Percentiles rank a stretch among this genome's conserved stretches.
Evolutionary conservation across 1,140 invertebrate genomes (phyloP).

Genomic region (Platyura marginata): DNA sequence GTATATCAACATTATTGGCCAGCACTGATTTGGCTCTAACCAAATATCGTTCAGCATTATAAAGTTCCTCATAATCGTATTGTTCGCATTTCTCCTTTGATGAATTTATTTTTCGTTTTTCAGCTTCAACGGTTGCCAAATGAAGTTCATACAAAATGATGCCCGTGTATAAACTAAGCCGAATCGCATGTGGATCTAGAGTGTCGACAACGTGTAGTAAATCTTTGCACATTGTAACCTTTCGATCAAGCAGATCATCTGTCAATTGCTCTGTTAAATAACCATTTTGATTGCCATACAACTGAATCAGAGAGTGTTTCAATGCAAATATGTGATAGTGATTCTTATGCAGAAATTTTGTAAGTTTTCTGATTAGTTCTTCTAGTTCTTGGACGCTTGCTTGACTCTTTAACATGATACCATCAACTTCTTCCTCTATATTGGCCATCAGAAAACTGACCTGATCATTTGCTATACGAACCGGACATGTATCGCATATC

Average conservation of each 20-base stretch:
- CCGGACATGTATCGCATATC: slow-evolving; percentile 48
- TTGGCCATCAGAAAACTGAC: slow-evolving; percentile 36
- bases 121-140: slow-evolving; percentile 32
- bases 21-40: background rate
- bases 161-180: slow-evolving; percentile 49
- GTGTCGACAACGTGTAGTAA: slow-evolving; percentile 38
- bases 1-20: background rate
- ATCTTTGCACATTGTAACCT: slow-evolving; percentile 45
- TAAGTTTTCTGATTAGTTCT: slow-evolving; percentile 36
- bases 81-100: slow-evolving; percentile 17
- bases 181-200: slow-evolving; percentile 47
- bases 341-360: slow-evolving; percentile 52
- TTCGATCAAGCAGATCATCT: slow-evolving; percentile 37
- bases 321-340: slow-evolving; percentile 65
- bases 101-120: slow-evolving; percentile 27
- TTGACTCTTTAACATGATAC: slow-evolving; percentile 29
- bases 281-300: slow-evolving; percentile 45
- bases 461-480: slow-evolving; percentile 31
- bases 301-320: slow-evolving; percentile 59
- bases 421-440: slow-evolving; percentile 56
- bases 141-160: slow-evolving; percentile 49
- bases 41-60: background rate
- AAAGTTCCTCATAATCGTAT: background rate
- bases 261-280: slow-evolving; percentile 31
- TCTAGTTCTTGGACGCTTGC: slow-evolving; percentile 37